Evolutionary conservation across 2,113 vertebrate species (phyloP), one percentile per base, ranked within the genome.

Genomic region (Amazona guildingii): DNA sequence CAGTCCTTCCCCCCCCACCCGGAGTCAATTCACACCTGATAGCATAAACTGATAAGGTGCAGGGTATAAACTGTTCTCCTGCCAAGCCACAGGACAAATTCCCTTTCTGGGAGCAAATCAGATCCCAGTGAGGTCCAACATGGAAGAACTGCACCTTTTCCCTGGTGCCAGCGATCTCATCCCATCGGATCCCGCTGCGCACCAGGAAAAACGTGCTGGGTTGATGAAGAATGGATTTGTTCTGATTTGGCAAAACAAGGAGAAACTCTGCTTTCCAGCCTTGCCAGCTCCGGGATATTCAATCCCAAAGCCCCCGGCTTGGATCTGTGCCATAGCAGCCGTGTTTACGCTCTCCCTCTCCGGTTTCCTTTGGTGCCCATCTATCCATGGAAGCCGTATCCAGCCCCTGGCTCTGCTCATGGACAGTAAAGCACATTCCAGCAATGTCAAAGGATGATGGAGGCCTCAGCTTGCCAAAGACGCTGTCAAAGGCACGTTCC

Each of bases 1-100:
- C 20, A 28, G 54, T 48, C 54, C 59, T 63, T 75, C 33, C 31
- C 31, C 48, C 48, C 23, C 48, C 48, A 4, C 68, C 31, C 5
- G 16, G 63, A 61, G 54, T 74, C 37, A 92, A 89, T 96, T 94
- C 96, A 52, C 90, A 92, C 92, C 96, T 86, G 94, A 76, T 80
- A 28, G 29, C 16, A 73, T 91, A 87, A 95, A 94, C 92, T 7
- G 81, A 86, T 86, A 76, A 92, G 57, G 43, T 3, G 0, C 11
- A 20, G 44, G 83, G 33, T 16, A 62, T 57, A 81, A 89, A 89
- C 81, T 39, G 31, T 9, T 41, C 5, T 10, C 68, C 73, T 80
- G 89, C 86, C 92, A 73, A 64, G 5, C 80, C 11, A 1, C 29
- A 5, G 70, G 63, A 25, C 75, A 6, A 5, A 35, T 55, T 51